phyloP scores from a whole-genome alignment of 1,140 invertebrate genomes.

The Halictus rubicundus region DNA sequence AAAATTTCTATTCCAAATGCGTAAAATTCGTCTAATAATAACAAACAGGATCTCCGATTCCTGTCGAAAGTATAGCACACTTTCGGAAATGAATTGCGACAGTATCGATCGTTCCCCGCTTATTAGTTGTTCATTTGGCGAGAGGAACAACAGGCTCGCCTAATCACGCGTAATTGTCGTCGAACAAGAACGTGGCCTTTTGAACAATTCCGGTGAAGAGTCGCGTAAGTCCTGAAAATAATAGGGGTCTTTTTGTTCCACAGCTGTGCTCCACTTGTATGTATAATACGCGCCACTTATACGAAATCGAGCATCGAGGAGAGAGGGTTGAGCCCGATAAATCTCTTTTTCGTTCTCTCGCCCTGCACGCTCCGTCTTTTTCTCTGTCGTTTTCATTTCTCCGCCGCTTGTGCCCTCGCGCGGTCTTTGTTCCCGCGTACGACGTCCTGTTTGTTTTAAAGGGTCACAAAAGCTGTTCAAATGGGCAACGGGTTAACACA shows the following conservation, averaged over 20 bases:
- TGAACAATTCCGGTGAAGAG: conserved; percentile 21
- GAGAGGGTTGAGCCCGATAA: conserved; percentile 51
- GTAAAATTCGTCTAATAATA: no score
- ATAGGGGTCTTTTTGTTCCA: conserved; percentile 60
- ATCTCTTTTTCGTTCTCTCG: conserved; percentile 28
- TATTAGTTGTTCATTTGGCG: not conserved
- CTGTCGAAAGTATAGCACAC: no score
- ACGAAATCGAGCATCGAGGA: conserved; percentile 40
- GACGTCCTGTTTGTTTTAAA: conserved; percentile 76
- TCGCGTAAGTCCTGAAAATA: conserved; percentile 45
- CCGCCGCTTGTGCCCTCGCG: conserved; percentile 38
- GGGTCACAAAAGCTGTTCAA: conserved; percentile 72
- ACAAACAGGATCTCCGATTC: no score
- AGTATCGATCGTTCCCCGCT: not conserved
- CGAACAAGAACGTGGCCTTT: conserved; percentile 29
- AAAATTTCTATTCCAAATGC: no score
- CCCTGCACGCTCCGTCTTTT: conserved; percentile 25
- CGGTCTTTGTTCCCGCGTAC: conserved; percentile 64
- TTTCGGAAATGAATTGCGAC: not conserved
- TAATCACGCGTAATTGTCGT: conserved; percentile 26
- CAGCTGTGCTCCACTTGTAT: conserved; percentile 67
- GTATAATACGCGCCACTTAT: conserved; percentile 52
- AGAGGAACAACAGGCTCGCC: not conserved
- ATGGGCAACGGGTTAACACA: conserved; percentile 75
- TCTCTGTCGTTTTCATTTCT: conserved; percentile 42